Evolutionary conservation across 2,888 invertebrate genomes (phyloP).

Genomic region (Cactoblastis cactorum): DNA sequence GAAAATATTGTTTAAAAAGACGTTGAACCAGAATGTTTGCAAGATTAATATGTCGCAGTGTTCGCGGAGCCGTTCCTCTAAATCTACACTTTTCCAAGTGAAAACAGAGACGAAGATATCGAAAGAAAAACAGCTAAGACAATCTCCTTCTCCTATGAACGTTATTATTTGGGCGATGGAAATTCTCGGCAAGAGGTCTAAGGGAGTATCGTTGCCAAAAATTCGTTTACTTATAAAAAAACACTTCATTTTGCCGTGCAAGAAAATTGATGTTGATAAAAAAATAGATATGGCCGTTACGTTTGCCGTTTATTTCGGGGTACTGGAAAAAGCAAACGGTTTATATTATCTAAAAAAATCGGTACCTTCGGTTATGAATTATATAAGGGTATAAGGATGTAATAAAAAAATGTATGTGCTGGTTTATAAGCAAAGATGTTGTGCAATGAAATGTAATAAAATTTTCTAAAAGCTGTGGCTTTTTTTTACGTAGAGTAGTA

Average conservation of each 20-base stretch:
- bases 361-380: slow-evolving; percentile 3
- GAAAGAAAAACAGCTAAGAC: slow-evolving; percentile 30
- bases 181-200: slow-evolving; percentile 33
- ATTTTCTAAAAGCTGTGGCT: no score
- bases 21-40: slow-evolving; percentile 19
- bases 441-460: neutral
- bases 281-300: slow-evolving; percentile 40
- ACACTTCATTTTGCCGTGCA: slow-evolving; percentile 42
- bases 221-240: slow-evolving; percentile 42
- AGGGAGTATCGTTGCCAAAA: slow-evolving; percentile 38
- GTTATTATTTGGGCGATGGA: slow-evolving; percentile 54
- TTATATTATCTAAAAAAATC: slow-evolving; percentile 34
- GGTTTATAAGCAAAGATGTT: neutral
- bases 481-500: no score
- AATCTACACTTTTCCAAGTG: slow-evolving; percentile 32
- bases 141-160: slow-evolving; percentile 38
- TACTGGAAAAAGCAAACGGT: slow-evolving; percentile 35
- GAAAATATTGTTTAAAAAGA: no score
- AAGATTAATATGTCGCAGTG: slow-evolving; percentile 27
- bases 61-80: slow-evolving; percentile 29
- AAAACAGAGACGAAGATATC: slow-evolving; percentile 34
- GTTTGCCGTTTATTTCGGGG: slow-evolving; percentile 43
- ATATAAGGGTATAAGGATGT: neutral
- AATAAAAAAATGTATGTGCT: neutral
- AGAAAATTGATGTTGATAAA: slow-evolving; percentile 36